Percentiles rank a stretch among this genome's conserved stretches.
These are phyloP conservation scores for Saimiri boliviensis DNA, from an alignment of 2,113 vertebrate species.

Conservation along the genomic window DNA sequence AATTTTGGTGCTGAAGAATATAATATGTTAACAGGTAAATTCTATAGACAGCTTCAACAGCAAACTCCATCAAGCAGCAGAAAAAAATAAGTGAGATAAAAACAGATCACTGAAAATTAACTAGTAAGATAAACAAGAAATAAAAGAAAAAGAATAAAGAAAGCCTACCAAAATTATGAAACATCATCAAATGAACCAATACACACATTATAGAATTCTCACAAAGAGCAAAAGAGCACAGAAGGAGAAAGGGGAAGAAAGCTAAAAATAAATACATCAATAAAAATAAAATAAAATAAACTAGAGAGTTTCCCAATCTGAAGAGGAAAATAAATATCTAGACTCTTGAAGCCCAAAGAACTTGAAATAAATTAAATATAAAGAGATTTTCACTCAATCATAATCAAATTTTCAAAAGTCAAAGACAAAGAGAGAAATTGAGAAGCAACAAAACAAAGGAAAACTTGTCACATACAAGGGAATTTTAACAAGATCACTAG, in stretches of 20 bases:
- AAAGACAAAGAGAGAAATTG: neutral
- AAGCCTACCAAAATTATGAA: neutral
- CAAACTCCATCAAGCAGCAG: neutral
- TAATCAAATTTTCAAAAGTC: neutral
- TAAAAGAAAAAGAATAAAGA: neutral
- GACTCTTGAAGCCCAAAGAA: neutral
- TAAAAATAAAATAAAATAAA: neutral
- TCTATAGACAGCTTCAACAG: neutral
- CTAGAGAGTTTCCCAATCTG: neutral
- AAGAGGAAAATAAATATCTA: neutral
- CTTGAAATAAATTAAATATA: neutral
- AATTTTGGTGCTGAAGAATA: neutral
- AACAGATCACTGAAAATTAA: neutral
- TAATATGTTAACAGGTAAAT: neutral
- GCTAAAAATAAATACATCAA: neutral
- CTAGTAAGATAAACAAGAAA: neutral
- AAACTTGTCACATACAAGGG: neutral
- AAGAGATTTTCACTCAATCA: neutral
- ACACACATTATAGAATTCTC: neutral
- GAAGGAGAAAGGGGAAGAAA: neutral
- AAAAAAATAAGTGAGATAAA: neutral
- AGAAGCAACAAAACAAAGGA: neutral
- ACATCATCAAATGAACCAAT: neutral
- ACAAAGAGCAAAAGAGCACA: neutral
- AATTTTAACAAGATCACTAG: neutral